Base-by-base conservation (phyloP, 2,797 vertebrate genomes). In the Loris lydekkerianus region DNA sequence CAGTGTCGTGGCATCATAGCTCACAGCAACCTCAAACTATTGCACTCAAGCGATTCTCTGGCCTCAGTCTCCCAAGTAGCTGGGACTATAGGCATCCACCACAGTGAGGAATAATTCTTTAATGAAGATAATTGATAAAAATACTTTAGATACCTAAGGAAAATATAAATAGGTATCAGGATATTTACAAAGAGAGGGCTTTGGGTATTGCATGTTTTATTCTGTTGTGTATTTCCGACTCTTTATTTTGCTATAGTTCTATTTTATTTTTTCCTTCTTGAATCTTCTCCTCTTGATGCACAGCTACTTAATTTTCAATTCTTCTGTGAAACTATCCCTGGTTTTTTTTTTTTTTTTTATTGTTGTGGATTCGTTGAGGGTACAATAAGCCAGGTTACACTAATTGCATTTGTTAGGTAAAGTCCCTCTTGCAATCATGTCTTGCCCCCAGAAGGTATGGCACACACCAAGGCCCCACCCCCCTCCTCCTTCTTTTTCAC, bases 51-150 rank as follows among this genome's bases (percentile, higher is more conserved):
- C 34, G 34, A 34, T 34, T 34, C 34, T 34, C 34, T 34, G 34
- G 34, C 34, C 34, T 34, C 34, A 34, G 34, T 34, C 34, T 34
- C 34, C 34, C 34, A 34, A 34, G 34, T 34, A 34, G 34, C 34
- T 34, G 34, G 34, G 34, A 34, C 34, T 34, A 34, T 34, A 34
- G 34, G 34, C 34, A 34, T 34, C 34, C 34, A 34, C 34, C 34
- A 34, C 34, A 34, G 34, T 34, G 34, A 69, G 31, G 49, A 85
- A 84, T 72, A 77, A 60, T 72, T 82, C 31, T 25, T 83, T 92
- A 46, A 67, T 82, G 65, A 81, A 82, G 29, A 23, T 80, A 94
- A 89, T 93, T n/a, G 21, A 5, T 93, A 37, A 69, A 89, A 84
- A 73, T 40, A 37, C 4, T 61, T 86, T 86, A 93, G 29, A 18